phyloP scores from a whole-genome alignment of 2,888 invertebrate species.

The Aphodius sticticus region DNA sequence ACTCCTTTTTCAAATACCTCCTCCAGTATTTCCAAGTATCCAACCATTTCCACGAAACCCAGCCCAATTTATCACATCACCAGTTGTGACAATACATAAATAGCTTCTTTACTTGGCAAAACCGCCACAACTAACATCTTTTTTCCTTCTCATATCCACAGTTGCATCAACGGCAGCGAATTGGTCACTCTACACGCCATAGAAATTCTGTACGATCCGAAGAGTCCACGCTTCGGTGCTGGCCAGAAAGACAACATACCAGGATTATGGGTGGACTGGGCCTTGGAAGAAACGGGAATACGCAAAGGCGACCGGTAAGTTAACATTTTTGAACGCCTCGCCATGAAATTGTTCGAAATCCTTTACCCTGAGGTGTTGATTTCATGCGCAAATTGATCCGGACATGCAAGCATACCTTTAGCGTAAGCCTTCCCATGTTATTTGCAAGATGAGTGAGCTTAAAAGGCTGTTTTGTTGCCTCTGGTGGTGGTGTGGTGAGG shows the following conservation, averaged over 20 bases:
- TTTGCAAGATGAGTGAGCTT: neutral
- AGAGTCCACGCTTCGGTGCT: slow-evolving; percentile 77
- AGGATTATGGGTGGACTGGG: slow-evolving; percentile 82
- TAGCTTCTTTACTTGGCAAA: neutral
- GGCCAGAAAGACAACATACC: slow-evolving; percentile 70
- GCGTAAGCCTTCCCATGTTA: neutral
- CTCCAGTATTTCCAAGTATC: neutral
- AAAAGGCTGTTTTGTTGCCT: neutral
- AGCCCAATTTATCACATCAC: neutral
- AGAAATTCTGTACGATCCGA: slow-evolving; percentile 74
- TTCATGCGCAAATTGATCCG: neutral
- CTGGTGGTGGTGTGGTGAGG: neutral
- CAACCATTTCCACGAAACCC: neutral
- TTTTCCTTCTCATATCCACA: slow-evolving; percentile 43
- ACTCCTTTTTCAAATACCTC: neutral
- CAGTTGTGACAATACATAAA: neutral
- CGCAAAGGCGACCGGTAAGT: slow-evolving; percentile 73
- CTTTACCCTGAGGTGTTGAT: neutral
- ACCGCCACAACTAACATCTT: neutral
- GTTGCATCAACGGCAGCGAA: slow-evolving; percentile 59
- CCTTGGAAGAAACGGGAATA: slow-evolving; percentile 77
- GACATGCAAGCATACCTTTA: neutral
- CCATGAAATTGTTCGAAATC: neutral
- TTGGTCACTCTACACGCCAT: slow-evolving; percentile 67
- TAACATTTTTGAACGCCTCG: neutral